Conservation (phyloP, 2,113 vertebrate species). For the Oreamnos americanus region DNA sequence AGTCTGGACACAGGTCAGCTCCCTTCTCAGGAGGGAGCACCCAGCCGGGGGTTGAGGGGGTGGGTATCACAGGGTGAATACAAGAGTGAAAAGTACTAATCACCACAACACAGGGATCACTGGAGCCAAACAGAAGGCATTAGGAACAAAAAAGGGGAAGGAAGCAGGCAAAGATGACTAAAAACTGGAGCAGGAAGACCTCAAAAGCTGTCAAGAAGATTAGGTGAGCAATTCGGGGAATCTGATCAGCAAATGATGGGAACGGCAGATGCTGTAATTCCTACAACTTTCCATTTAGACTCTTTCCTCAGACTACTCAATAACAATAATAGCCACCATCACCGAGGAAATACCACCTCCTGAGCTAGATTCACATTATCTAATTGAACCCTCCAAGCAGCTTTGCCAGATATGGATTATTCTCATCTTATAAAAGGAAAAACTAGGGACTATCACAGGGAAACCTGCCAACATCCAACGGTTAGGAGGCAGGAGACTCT, state of each 20-base stretch:
- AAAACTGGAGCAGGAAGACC: background rate
- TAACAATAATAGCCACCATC: background rate
- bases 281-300: background rate
- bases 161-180: background rate
- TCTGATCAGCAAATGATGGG: background rate
- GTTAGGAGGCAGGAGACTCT: background rate
- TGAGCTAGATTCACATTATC: background rate
- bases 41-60: background rate
- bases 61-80: background rate
- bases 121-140: background rate
- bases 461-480: background rate
- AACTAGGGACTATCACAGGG: too few species aligned
- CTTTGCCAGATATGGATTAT: background rate
- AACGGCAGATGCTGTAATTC: background rate
- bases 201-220: background rate
- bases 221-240: background rate
- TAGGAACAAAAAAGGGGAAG: background rate
- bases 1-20: background rate
- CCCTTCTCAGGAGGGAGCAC: background rate
- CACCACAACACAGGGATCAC: background rate
- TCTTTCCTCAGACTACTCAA: background rate
- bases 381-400: background rate
- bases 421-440: background rate
- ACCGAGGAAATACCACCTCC: background rate
- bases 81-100: background rate